A percentile compares a stretch with the other conserved stretches of the same genome.
These are phyloP conservation scores for Bugulina stolonifera DNA, from an alignment of 2,888 invertebrate genomes.

Conservation along the genomic window DNA sequence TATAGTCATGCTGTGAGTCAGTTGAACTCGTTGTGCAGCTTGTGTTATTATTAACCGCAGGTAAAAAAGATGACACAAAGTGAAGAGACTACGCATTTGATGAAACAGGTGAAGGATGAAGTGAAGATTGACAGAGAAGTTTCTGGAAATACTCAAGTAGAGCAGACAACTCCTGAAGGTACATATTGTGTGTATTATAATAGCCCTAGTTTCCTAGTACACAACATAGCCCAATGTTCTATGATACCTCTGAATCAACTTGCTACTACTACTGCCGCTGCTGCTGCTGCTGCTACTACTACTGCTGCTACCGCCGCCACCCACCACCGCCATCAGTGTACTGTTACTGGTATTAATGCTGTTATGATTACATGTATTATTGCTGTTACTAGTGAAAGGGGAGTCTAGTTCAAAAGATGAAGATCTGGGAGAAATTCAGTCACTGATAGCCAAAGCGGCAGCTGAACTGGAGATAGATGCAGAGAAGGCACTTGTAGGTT, in stretches of 20 bases:
- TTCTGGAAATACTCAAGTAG: slow-evolving; percentile 32
- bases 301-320: no score
- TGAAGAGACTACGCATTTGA: slow-evolving; percentile 42
- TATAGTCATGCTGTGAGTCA: no score
- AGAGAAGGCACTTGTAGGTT: slow-evolving; percentile 36
- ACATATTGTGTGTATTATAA: no score
- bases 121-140: slow-evolving; percentile 40
- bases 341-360: background rate
- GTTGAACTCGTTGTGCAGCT: no score
- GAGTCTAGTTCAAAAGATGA: background rate
- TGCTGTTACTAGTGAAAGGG: background rate
- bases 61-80: slow-evolving; percentile 33
- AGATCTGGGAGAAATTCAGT: slow-evolving; percentile 35
- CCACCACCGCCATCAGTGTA: no score
- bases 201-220: no score
- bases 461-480: slow-evolving; percentile 43
- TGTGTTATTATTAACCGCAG: no score
- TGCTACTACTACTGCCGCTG: no score
- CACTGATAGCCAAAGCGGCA: slow-evolving; percentile 38
- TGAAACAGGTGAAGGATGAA: slow-evolving; percentile 45
- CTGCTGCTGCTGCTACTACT: no score
- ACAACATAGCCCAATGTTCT: no score
- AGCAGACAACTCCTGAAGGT: no score
- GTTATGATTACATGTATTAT: background rate
- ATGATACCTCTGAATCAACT: no score